Percentiles rank a stretch among this genome's conserved stretches.
Conservation (phyloP, 2,797 vertebrate species). For the Meda fulgida region DNA sequence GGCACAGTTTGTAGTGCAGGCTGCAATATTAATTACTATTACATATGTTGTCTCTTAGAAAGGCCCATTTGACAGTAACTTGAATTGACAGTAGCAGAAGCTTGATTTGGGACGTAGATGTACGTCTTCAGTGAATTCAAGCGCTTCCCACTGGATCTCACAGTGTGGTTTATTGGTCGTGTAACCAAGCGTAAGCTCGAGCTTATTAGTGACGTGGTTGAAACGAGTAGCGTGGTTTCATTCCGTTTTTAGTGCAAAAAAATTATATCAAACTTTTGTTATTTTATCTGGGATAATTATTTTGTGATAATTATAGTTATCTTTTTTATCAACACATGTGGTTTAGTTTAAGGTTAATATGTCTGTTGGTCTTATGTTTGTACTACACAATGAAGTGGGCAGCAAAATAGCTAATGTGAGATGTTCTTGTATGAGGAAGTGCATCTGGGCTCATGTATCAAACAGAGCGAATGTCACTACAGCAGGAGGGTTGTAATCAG, state of each 20-base stretch:
- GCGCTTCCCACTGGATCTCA: background rate
- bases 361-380: background rate
- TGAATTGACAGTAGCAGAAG: background rate
- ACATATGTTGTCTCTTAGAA: background rate
- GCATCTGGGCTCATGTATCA: conserved; percentile 20
- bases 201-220: no score
- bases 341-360: background rate
- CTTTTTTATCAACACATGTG: background rate
- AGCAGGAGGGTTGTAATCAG: conserved; percentile 16
- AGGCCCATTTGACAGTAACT: background rate
- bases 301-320: background rate
- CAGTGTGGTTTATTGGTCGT: background rate
- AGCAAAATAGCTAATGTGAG: background rate
- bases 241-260: background rate
- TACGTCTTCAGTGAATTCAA: background rate
- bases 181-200: background rate
- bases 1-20: background rate
- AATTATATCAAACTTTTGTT: background rate
- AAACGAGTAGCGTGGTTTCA: background rate
- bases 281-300: background rate
- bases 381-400: background rate
- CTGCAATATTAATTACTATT: background rate
- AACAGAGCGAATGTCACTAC: conserved; percentile 14
- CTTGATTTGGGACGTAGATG: background rate
- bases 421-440: background rate